Evolutionary conservation across 2,797 vertebrate genomes (phyloP), one percentile per base, ranked within the genome.

Genomic region (Rhadinocentrus ornatus): DNA sequence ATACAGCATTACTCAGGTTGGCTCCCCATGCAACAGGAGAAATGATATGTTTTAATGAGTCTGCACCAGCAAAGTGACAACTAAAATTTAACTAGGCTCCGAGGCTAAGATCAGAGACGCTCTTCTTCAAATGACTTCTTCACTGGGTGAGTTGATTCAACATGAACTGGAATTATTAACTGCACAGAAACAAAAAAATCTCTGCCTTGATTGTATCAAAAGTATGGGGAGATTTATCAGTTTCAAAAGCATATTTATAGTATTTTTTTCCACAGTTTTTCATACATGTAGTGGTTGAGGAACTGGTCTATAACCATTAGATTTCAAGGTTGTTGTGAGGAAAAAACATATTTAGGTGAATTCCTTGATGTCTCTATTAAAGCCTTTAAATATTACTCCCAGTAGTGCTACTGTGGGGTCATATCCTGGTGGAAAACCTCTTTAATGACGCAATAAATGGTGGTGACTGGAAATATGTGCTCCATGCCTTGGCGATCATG

Each of bases 31-130:
- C n/a, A 54, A 84, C 70, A 41, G 60, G 66, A 83, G 73, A 73
- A 76, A 81, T 87, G 78, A 86, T 81, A 78, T 46, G 69, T 79
- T 85, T 86, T 88, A 86, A 87, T 87, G 85, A 86, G 73, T 65
- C 22, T 3, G 48, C n/a, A 57, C 41, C 69, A n/a, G 61, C 44
- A 61, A 69, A 78, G 70, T 26, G 67, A 73, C 72, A 39, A 10
- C 56, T 62, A 59, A 68, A 64, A 74, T 65, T 81, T 68, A 70
- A 62, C 67, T 24, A 1, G 13, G 61, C 69, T 78, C 56, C 0
- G 2, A 75, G 67, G 53, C 66, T 41, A 68, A 77, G 72, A 72
- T 75, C 71, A 73, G 62, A 84, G 56, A 58, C 22, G 12, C 66
- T 72, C 65, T 69, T 69, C 44, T 34, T 84, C 66, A 75, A 70